Evolutionary conservation across 2,888 invertebrate species (phyloP).

Genomic region (Chrysolina haemoptera): DNA sequence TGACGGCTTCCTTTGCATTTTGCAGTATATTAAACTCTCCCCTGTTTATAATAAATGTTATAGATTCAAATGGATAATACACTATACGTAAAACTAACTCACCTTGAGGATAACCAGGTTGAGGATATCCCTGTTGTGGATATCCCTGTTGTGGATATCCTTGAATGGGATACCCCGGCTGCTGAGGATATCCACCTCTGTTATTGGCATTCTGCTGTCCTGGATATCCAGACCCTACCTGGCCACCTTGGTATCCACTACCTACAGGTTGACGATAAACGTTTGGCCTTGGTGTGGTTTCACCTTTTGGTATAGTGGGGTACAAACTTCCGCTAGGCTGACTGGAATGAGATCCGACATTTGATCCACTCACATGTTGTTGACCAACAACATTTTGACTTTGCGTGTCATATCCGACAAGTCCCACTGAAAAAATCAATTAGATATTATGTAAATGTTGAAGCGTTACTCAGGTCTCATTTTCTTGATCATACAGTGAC

Average conservation of each 20-base stretch:
- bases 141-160: slow-evolving; percentile 32
- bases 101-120: slow-evolving; percentile 27
- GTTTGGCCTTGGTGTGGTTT: slow-evolving; percentile 64
- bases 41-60: too few relatives aligned
- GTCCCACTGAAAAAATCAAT: slow-evolving; percentile 50
- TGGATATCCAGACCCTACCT: slow-evolving; percentile 65
- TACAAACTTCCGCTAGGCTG: slow-evolving; percentile 53
- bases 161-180: slow-evolving; percentile 12
- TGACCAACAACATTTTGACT: slow-evolving; percentile 43
- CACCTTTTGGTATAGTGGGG: slow-evolving; percentile 60
- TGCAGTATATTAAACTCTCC: too few relatives aligned
- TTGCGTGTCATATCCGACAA: slow-evolving; percentile 59
- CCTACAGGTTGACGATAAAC: slow-evolving; percentile 43
- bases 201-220: slow-evolving; percentile 33
- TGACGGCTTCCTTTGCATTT: too few relatives aligned
- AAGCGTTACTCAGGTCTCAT: too few relatives aligned
- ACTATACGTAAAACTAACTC: too few relatives aligned
- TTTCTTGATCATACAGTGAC: too few relatives aligned
- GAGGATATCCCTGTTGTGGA: slow-evolving; percentile 35
- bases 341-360: neutral
- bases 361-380: slow-evolving; percentile 30
- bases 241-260: slow-evolving; percentile 63
- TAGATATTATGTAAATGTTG: neutral
- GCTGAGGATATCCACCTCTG: slow-evolving; percentile 35
- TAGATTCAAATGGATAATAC: too few relatives aligned